Conservation (phyloP, 2,888 invertebrate genomes). For the Anorthoa munda region DNA sequence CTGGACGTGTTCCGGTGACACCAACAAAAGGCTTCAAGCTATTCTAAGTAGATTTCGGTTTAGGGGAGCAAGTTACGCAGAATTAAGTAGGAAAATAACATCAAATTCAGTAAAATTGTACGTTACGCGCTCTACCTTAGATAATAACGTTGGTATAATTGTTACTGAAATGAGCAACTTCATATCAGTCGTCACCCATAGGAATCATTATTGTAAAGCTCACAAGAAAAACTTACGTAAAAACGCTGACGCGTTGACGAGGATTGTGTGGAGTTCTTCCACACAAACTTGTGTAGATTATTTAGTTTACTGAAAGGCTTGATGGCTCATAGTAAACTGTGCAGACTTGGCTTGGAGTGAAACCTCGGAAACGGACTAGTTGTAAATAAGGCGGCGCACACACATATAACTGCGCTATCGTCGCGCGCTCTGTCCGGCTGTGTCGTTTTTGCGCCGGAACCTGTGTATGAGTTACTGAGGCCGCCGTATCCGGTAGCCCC, state of each 20-base stretch:
- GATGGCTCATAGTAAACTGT: conserved; percentile 54
- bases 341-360: conserved; percentile 64
- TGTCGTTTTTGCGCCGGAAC: conserved; percentile 87
- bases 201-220: neutral
- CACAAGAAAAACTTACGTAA: conserved; percentile 15
- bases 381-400: conserved; percentile 79
- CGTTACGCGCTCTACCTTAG: neutral
- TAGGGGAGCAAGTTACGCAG: neutral
- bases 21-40: conserved; percentile 21
- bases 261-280: conserved; percentile 11
- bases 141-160: neutral
- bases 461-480: conserved; percentile 86
- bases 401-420: conserved; percentile 79
- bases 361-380: conserved; percentile 75
- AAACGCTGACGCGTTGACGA: neutral
- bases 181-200: neutral
- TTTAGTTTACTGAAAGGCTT: conserved; percentile 57
- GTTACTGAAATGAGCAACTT: neutral
- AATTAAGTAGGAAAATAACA: neutral
- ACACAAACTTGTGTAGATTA: conserved; percentile 48
- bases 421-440: conserved; percentile 76
- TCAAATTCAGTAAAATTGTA: neutral
- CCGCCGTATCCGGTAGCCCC: conserved; percentile 78
- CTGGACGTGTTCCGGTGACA: conserved; percentile 67
- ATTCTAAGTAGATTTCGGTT: conserved; percentile 26